phyloP scores from a whole-genome alignment of 2,113 vertebrate species.

The Tenebrosternarchus preto region DNA sequence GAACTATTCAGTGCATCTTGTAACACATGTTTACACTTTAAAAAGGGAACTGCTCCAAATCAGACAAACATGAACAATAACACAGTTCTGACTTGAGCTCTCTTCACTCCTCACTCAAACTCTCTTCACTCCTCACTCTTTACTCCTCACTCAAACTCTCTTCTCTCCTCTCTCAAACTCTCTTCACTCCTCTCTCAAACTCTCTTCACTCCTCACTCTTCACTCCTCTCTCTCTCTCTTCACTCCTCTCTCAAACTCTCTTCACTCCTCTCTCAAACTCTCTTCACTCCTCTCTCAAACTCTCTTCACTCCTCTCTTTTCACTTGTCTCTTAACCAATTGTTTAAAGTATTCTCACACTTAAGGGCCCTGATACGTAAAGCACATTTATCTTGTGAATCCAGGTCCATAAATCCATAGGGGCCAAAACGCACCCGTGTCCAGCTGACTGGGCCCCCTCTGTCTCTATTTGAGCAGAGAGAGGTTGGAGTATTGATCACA shows the following conservation, averaged over 20 bases:
- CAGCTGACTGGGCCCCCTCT: conserved; percentile 17
- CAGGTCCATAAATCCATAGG: conserved; percentile 50
- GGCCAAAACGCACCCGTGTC: conserved; percentile 17
- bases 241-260: no score
- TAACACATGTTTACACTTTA: not conserved
- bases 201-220: no score
- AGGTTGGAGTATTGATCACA: conserved; percentile 67
- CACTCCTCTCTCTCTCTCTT: no score
- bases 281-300: no score
- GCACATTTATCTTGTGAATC: conserved; percentile 47
- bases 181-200: no score
- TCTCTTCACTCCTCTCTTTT: not conserved
- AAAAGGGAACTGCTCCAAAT: not conserved
- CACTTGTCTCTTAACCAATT: not conserved
- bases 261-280: no score
- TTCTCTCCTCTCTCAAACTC: no score
- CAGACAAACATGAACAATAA: not conserved
- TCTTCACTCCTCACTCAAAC: no score
- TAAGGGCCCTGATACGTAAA: conserved; percentile 13
- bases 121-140: no score
- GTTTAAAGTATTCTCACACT: conserved; percentile 17
- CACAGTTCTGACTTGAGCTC: no score
- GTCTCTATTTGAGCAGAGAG: conserved; percentile 60
- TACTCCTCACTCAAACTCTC: no score
- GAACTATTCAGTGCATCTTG: not conserved